phyloP scores from a whole-genome alignment of 2,797 vertebrate genomes.

The Alfaro cultratus region DNA sequence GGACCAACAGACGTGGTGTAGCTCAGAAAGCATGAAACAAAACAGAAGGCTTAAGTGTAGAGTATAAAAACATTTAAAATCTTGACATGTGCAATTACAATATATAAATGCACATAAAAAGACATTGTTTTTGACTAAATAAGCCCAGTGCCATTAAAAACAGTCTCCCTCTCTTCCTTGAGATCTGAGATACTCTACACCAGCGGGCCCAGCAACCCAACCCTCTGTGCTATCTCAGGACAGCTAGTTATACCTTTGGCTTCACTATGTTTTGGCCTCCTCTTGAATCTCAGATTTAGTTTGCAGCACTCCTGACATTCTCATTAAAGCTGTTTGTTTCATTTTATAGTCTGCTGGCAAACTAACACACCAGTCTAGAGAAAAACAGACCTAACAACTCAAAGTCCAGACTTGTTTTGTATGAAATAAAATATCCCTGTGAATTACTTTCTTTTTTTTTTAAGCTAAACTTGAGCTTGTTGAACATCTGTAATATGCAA shows the following conservation, averaged over 20 bases:
- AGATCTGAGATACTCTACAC: constrained; percentile 11
- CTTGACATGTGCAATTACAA: neutral
- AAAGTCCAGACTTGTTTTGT: neutral
- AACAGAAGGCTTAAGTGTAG: neutral
- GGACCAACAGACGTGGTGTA: constrained; percentile 1
- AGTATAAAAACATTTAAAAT: neutral
- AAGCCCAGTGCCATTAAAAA: neutral
- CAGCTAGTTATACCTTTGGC: constrained; percentile 13
- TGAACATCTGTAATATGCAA: neutral
- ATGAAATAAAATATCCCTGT: neutral
- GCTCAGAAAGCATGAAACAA: neutral
- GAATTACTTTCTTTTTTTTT: neutral
- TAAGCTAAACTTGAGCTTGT: too few species aligned
- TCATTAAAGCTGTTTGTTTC: neutral
- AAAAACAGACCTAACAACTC: neutral
- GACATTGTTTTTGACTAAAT: neutral
- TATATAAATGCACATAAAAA: neutral
- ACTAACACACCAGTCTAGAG: neutral
- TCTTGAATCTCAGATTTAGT: constrained; percentile 16
- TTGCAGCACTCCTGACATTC: neutral
- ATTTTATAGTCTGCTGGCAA: neutral
- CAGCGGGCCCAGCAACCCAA: neutral
- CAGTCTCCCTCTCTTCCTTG: neutral
- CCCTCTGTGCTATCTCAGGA: neutral
- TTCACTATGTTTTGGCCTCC: constrained; percentile 13